phyloP scores from a whole-genome alignment of 1,140 invertebrate species.

The Pseudomyrmex concolor region DNA sequence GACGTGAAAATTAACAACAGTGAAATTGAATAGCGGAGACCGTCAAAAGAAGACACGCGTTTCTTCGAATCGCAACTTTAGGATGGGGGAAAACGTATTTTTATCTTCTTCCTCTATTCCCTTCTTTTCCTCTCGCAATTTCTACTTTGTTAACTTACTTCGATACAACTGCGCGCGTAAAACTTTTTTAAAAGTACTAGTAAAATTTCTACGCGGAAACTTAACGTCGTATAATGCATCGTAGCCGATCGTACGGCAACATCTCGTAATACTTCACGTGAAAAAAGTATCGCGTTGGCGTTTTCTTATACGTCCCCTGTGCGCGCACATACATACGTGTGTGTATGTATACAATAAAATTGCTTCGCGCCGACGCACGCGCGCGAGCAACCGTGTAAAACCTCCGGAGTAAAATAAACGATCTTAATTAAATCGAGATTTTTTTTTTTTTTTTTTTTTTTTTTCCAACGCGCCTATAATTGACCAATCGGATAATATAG shows the following conservation, averaged over 20 bases:
- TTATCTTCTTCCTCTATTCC: slow-evolving; percentile 17
- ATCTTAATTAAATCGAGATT: slow-evolving; percentile 19
- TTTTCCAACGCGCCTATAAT: slow-evolving; percentile 46
- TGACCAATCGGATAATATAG: slow-evolving; percentile 39
- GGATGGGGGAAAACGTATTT: slow-evolving; percentile 17
- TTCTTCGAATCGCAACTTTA: slow-evolving; percentile 34
- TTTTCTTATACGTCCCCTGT: not conserved
- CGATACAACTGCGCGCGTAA: slow-evolving; percentile 35
- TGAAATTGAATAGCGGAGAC: slow-evolving; percentile 34
- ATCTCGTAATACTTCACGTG: slow-evolving; percentile 1
- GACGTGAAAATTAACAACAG: slow-evolving; percentile 45
- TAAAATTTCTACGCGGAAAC: slow-evolving; percentile 34
- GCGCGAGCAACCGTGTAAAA: not conserved
- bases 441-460: slow-evolving; percentile 1
- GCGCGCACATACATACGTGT: too few relatives aligned
- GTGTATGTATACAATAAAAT: not conserved
- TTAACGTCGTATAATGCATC: slow-evolving; percentile 27
- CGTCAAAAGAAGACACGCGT: not conserved
- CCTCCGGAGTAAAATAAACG: not conserved
- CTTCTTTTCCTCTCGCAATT: slow-evolving; percentile 31
- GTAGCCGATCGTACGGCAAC: slow-evolving; percentile 4
- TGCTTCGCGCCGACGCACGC: not conserved
- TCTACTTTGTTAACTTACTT: slow-evolving; percentile 56
- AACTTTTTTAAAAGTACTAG: slow-evolving; percentile 31
- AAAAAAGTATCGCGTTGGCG: not conserved